phyloP scores from a whole-genome alignment of 2,888 invertebrate genomes.

The Ichneumon xanthorius region DNA sequence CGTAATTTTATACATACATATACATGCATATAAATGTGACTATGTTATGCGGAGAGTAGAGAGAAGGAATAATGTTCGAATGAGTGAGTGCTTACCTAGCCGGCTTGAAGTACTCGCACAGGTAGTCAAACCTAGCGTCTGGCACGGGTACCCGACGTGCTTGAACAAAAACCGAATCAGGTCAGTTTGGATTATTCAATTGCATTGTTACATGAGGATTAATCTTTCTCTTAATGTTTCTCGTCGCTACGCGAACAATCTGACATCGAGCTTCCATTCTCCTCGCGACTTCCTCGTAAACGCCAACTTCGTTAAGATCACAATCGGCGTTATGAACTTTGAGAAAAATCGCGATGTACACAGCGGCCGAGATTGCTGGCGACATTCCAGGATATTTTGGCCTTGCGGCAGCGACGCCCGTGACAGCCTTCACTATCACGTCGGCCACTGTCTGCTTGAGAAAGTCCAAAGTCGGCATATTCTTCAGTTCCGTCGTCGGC shows the following conservation, averaged over 20 bases:
- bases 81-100: constrained; percentile 89
- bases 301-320: constrained; percentile 74
- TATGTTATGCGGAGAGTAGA: background rate
- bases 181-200: constrained; percentile 52
- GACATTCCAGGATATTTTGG: constrained; percentile 88
- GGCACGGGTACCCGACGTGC: constrained; percentile 99
- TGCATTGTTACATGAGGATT: constrained; percentile 86
- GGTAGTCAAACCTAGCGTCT: constrained; percentile 96
- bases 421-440: constrained; percentile 86
- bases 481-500: constrained; percentile 84
- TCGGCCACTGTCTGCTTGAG: constrained; percentile 87
- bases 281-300: constrained; percentile 84
- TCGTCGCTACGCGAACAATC: constrained; percentile 84
- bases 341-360: constrained; percentile 87
- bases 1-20: constrained; percentile 58
- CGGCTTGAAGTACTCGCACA: constrained; percentile 98
- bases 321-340: constrained; percentile 85
- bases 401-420: constrained; percentile 85
- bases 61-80: constrained; percentile 72
- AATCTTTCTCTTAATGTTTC: constrained; percentile 85
- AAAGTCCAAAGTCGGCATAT: constrained; percentile 87
- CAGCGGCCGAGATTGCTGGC: constrained; percentile 85
- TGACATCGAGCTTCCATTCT: constrained; percentile 84
- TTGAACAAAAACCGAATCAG: constrained; percentile 78
- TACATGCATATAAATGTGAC: background rate